Conservation (phyloP, 2,797 vertebrate species). For the Buceros bicornis region DNA sequence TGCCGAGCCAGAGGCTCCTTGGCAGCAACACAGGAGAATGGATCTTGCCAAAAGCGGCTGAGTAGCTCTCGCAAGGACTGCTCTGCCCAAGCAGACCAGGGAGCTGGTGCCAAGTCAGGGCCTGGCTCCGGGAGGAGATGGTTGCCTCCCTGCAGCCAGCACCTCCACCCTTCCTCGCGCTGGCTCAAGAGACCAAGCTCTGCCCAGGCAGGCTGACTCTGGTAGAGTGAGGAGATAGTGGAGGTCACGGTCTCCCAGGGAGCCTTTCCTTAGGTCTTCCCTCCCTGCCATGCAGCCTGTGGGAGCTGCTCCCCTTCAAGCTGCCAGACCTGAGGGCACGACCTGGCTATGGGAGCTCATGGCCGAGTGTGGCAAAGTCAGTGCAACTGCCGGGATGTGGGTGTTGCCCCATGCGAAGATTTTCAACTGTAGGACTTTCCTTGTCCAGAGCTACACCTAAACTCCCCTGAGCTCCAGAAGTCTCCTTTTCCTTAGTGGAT, state of each 20-base stretch:
- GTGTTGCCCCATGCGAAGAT: neutral
- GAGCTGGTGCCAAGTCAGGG: neutral
- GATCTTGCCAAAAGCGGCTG: neutral
- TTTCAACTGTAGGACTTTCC: neutral
- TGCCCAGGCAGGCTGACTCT: neutral
- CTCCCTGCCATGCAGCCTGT: neutral
- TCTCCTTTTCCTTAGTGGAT: neutral
- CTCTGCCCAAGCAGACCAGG: neutral
- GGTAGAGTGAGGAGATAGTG: neutral
- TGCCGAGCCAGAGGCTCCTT: neutral
- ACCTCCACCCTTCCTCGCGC: rapidly evolving
- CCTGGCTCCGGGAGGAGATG: neutral
- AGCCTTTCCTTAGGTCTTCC: neutral
- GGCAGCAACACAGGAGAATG: neutral
- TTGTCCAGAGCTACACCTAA: neutral
- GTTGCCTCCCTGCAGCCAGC: neutral
- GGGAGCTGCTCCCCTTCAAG: rapidly evolving
- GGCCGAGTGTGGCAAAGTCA: neutral
- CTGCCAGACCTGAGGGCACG: neutral
- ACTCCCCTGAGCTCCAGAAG: neutral
- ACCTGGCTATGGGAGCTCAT: rapidly evolving
- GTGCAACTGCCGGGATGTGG: rapidly evolving
- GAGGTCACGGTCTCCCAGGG: rapidly evolving
- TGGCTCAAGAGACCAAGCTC: rapidly evolving
- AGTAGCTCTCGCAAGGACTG: neutral